Percentiles rank a stretch among this genome's conserved stretches.
Conservation (phyloP, 2,797 vertebrate species). For the Danio albolineatus region DNA sequence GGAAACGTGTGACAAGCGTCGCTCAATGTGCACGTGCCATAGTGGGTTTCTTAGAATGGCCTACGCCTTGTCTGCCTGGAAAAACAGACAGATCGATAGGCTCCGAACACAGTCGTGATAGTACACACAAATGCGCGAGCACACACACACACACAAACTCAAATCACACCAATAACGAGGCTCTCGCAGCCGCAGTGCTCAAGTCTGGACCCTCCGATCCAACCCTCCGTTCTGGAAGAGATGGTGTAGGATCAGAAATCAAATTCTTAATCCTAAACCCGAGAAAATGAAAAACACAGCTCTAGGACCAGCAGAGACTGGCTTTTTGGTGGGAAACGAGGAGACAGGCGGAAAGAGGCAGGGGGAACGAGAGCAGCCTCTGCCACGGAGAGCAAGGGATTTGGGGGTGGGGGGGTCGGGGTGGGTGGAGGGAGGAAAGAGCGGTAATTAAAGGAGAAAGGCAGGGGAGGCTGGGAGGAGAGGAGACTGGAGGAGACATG, state of each 20-base stretch:
- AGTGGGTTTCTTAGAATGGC: conserved; percentile 44
- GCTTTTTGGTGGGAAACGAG: conserved; percentile 43
- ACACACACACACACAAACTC: conserved; percentile 33
- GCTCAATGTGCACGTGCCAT: conserved; percentile 18
- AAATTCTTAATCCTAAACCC: conserved; percentile 42
- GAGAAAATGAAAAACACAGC: conserved; percentile 37
- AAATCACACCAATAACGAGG: conserved; percentile 56
- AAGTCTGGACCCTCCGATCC: conserved; percentile 47
- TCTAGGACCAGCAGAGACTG: conserved; percentile 47
- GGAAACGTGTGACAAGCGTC: conserved; percentile 22
- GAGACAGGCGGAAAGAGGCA: conserved; percentile 57
- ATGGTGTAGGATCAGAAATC: conserved; percentile 50
- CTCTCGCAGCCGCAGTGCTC: conserved; percentile 57
- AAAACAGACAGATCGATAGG: conserved; percentile 61
- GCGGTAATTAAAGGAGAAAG: conserved; percentile 67
- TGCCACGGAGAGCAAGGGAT: conserved; percentile 57
- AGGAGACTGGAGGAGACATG: conserved; percentile 59
- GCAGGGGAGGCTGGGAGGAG: conserved; percentile 60
- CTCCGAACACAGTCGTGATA: conserved; percentile 40
- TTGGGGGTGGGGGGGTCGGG: conserved; percentile 41
- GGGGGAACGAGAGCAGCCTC: conserved; percentile 55
- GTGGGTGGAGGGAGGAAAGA: conserved; percentile 56
- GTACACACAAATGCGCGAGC: conserved; percentile 29
- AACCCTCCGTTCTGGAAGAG: conserved; percentile 45
- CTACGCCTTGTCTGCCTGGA: conserved; percentile 51